Base-by-base conservation (phyloP, 2,113 vertebrate species). In the Oreochromis spilurus region DNA sequence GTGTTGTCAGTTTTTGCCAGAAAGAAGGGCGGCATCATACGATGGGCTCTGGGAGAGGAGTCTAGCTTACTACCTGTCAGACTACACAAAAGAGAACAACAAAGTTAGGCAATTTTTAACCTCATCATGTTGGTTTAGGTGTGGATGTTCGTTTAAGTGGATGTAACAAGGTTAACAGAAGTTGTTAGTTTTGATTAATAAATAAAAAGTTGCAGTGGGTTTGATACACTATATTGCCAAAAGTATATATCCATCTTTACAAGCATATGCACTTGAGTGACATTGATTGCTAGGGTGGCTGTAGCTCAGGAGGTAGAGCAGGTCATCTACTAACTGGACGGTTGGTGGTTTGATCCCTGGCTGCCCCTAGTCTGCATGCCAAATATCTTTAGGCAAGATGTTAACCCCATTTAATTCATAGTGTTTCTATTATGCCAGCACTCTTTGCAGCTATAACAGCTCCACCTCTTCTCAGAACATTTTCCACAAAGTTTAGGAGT, bases 11-110 rank as follows among this genome's bases (percentile, higher is more conserved):
- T 92, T 95, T 98, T 97, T 26, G 97, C 87, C 89, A 97, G 95
- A 48, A 98, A 97, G 93, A 99, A 97, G 83, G 98, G 97, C 9
- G 97, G 96, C 94, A 97, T 97, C 96, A 98, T 97, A 0, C 97
- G 97, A 53, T 97, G 96, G 89, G 96, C 95, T 96, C 97, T 97
- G 24, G 98, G 97, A 4, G 99, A 98, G 4, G 97, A 95, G 80
- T 99, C 99, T 0, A 96, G 96, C 91, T 98, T 99, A 86, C 94
- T 85, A 12, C 97, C 97, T 91, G 97, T 97, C 5, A 97, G 96
- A 95, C 98, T 99, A 96, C n/a, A 87, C 34, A 21, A 2, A 52
- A 43, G 17, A 91, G 12, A 80, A 40, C n/a, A 77, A 62, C 31
- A 38, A 38, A 58, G 14, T 75, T 75, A 12, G 70, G 2, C 9